These are phyloP conservation scores for Scrobipalpa costella DNA, from an alignment of 2,888 invertebrate genomes.

Conservation along the genomic window DNA sequence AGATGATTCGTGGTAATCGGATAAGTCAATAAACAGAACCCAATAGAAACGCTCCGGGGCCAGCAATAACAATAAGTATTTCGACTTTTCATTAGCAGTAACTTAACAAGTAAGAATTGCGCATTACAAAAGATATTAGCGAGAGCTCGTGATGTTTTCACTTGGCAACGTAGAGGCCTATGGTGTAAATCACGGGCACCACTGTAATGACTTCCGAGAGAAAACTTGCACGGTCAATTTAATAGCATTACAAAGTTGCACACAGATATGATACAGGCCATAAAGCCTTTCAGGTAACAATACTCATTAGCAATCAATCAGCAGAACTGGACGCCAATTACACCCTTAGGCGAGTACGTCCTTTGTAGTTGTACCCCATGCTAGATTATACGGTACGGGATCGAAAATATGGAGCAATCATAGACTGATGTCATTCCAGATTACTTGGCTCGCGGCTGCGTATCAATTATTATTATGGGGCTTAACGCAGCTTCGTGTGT, in stretches of 20 bases:
- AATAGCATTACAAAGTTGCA: slow-evolving; percentile 34
- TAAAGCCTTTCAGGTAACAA: slow-evolving; percentile 53
- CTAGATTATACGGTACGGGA: slow-evolving; percentile 48
- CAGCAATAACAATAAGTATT: slow-evolving; percentile 60
- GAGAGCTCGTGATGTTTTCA: slow-evolving; percentile 46
- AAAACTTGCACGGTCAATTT: slow-evolving; percentile 43
- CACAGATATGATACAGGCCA: slow-evolving; percentile 38
- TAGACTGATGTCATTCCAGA: slow-evolving; percentile 58
- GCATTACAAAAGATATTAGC: slow-evolving; percentile 49
- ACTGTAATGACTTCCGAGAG: slow-evolving; percentile 37
- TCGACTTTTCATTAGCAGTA: slow-evolving; percentile 72
- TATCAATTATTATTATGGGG: slow-evolving; percentile 57
- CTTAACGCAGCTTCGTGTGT: slow-evolving; percentile 52
- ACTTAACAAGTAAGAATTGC: slow-evolving; percentile 56
- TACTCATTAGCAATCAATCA: slow-evolving; percentile 65
- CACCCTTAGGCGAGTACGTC: slow-evolving; percentile 47
- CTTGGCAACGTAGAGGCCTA: slow-evolving; percentile 18
- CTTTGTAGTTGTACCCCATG: slow-evolving; percentile 43
- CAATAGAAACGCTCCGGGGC: slow-evolving; percentile 51
- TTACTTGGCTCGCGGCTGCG: slow-evolving; percentile 54
- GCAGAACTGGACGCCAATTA: slow-evolving; percentile 45
- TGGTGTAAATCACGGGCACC: slow-evolving; percentile 25
- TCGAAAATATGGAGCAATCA: slow-evolving; percentile 57
- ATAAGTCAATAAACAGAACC: slow-evolving; percentile 49
- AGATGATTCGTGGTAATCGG: slow-evolving; percentile 25